Evolutionary conservation across 2,888 invertebrate genomes (phyloP), one percentile per base, ranked within the genome.

Genomic region (Hyposoter didymator): DNA sequence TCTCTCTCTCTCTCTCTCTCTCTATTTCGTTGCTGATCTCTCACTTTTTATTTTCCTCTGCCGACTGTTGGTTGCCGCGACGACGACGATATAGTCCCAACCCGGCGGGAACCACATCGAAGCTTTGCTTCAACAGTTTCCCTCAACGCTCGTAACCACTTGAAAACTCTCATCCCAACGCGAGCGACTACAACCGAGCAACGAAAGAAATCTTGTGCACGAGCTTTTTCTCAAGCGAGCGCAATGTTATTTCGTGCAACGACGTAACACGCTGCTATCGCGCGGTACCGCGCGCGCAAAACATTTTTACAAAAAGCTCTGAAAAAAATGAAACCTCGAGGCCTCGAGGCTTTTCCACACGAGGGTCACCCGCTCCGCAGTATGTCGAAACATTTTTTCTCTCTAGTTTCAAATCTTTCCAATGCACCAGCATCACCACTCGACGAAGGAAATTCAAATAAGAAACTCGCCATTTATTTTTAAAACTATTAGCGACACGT

Each of bases 131-230:
- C 84, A 84, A 86, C 85, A 74, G 84, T 81, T 74, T 55, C 14
- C 52, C 79, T 47, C 52, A 2, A 39, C 67, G 22, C 64, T 28
- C 19, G 45, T 45, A 19, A 39, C 64, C 83, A 83, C 85, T 85
- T 78, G 72, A 83, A 85, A 85, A 83, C 73, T 83, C 76, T 76
- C 82, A 83, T 83, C 85, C 76, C 49, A 80, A 73, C 79, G 52
- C 47, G 47, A 80, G n/a, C n/a, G n/a, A 80, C 76, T 70, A 75
- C 64, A 52, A 67, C 66, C 47, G 22, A 4, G 7, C 45, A 28
- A 17, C 67, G 14, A 22, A 28, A 43, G 45, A 28, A 45, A 69
- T 59, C 28, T 78, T 69, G 47, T 14, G 19, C 52, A 14, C 59
- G 22, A 2, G 43, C 19, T 43, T 35, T 52, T 55, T 28, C 64